These are phyloP conservation scores for Apodemus sylvaticus DNA, from an alignment of 2,113 vertebrate species.

Conservation along the genomic window DNA sequence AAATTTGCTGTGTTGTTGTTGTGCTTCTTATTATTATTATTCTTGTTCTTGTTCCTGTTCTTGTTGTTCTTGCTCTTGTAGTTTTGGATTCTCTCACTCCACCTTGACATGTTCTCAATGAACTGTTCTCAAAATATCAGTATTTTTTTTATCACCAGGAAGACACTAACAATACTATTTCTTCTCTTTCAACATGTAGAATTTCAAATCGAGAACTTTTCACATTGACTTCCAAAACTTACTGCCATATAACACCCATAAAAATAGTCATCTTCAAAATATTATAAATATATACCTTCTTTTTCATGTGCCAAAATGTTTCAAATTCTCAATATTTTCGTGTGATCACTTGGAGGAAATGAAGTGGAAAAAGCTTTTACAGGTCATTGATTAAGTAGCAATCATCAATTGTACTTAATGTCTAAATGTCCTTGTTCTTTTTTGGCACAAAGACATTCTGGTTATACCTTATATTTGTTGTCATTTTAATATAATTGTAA, in stretches of 20 bases:
- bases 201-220: neutral
- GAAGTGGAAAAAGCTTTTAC: neutral
- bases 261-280: neutral
- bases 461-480: neutral
- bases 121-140: neutral
- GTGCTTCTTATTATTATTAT: rapidly evolving
- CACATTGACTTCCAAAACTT: neutral
- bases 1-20: neutral
- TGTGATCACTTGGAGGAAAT: neutral
- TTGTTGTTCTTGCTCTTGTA: no score
- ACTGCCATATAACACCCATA: neutral
- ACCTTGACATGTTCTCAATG: neutral
- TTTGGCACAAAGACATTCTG: neutral
- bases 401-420: neutral
- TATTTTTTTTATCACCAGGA: neutral
- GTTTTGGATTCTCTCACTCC: neutral
- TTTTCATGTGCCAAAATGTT: neutral
- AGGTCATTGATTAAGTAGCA: neutral
- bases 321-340: neutral
- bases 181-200: neutral
- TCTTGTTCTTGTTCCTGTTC: no score
- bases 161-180: neutral
- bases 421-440: neutral
- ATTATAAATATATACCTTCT: neutral
- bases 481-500: neutral